Base-by-base conservation (phyloP, 2,888 invertebrate species). In the Augiades crinisus region DNA sequence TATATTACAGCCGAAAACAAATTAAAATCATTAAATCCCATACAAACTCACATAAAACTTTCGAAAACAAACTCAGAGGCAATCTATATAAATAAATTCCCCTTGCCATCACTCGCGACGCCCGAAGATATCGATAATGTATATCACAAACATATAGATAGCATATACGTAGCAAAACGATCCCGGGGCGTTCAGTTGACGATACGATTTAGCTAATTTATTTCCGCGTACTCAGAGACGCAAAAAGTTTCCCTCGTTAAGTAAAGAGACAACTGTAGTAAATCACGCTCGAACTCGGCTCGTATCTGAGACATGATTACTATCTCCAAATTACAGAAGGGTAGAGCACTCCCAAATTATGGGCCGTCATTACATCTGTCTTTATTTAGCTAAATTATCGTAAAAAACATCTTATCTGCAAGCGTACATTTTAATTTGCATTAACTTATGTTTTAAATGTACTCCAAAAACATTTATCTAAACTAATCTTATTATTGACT, bases 231-330 rank as follows among this genome's bases (percentile, higher is more conserved):
- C 70, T 71, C 61, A 60, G 64, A 63, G 66, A 62, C 68, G 70
- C 79, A 82, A 84, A 84, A 85, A 84, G 76, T 82, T 78, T 72
- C 67, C 70, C 79, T 82, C 79, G 80, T 81, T 80, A 83, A 78
- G 72, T 73, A 64, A 65, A 72, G 72, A 74, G 75, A 81, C 80
- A 79, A 84, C 70, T 73, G 75, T 66, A 73, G 70, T 85, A 81
- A 86, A 84, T 85, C 84, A 84, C 71, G 66, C 58, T 55, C 62
- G 58, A 68, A 68, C 65, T 64, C 64, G 62, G 61, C 70, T 72
- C 69, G 68, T 78, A 82, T 82, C 82, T 73, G 60, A 60, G 68
- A 69, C 72, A 60, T 65, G 79, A 81, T 83, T 72, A 71, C 77
- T 75, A 82, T 85, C 80, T 77, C 65, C 75, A 69, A 81, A 80